Percentiles rank a stretch among this genome's conserved stretches.
Conservation (phyloP, 1,140 invertebrate genomes). For the Diabrotica virgifera region DNA sequence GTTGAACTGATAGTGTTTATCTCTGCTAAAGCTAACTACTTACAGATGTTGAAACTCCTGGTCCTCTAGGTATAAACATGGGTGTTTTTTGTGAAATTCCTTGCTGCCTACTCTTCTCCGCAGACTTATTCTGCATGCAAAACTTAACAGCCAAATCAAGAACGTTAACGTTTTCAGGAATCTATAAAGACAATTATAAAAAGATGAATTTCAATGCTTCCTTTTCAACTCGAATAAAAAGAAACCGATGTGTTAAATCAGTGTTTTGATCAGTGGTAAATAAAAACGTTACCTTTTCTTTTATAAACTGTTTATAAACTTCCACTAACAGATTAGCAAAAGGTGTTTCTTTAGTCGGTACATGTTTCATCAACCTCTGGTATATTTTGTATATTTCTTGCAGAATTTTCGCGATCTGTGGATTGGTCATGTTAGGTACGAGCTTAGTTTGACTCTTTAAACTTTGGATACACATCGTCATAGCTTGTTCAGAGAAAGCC, state of each 20-base stretch:
- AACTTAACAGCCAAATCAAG: constrained; percentile 49
- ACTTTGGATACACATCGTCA: constrained; percentile 65
- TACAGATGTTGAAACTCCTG: constrained; percentile 17
- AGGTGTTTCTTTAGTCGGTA: constrained; percentile 54
- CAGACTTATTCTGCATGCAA: constrained; percentile 45
- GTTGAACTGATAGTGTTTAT: no score
- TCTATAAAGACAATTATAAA: constrained; percentile 21
- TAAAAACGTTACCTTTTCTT: constrained; percentile 44
- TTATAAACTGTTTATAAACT: constrained; percentile 56
- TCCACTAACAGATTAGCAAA: constrained; percentile 60
- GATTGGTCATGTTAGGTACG: constrained; percentile 33
- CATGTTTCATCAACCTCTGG: constrained; percentile 59
- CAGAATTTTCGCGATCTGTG: constrained; percentile 47
- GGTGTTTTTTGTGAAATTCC: constrained; percentile 14
- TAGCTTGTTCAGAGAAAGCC: constrained; percentile 71
- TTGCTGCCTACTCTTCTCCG: constrained; percentile 33
- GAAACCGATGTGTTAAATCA: no score
- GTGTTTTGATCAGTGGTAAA: no score
- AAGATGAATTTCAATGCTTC: no score
- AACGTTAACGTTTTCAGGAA: constrained; percentile 44
- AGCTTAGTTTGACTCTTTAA: constrained; percentile 51
- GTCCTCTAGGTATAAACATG: constrained; percentile 20
- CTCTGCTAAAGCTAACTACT: not conserved
- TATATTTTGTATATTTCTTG: constrained; percentile 64
- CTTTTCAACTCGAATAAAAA: no score